These are phyloP conservation scores for Dasypogon diadema DNA, from an alignment of 2,888 invertebrate genomes.

Conservation along the genomic window DNA sequence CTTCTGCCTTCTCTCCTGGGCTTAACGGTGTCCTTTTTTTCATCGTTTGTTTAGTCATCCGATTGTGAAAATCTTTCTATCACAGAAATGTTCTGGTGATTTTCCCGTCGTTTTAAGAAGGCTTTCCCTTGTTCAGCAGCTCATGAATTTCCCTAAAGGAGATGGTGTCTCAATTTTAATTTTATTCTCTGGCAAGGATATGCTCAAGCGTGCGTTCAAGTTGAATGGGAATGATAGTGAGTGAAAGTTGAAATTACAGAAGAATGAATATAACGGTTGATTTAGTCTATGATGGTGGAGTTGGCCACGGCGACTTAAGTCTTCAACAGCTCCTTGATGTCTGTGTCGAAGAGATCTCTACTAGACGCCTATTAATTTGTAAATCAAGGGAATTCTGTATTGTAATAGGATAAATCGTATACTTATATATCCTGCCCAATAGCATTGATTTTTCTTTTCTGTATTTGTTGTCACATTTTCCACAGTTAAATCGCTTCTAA, in stretches of 20 bases:
- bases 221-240: not conserved
- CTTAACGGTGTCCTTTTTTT: constrained; percentile 50
- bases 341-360: no score
- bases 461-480: no score
- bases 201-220: constrained; percentile 41
- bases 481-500: no score
- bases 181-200: constrained; percentile 22
- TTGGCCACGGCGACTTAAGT: no score
- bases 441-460: no score
- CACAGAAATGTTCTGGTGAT: constrained; percentile 21
- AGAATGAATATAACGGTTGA: no score
- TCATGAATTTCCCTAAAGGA: constrained; percentile 23
- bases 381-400: no score
- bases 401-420: no score
- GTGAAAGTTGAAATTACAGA: not conserved
- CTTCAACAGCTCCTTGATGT: no score
- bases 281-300: no score
- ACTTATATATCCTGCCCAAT: no score
- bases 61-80: constrained; percentile 54
- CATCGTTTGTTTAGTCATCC: constrained; percentile 53
- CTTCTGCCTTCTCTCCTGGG: not conserved
- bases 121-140: constrained; percentile 24
- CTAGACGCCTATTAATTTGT: no score
- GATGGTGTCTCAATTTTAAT: constrained; percentile 45
- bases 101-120: constrained; percentile 8